phyloP scores from a whole-genome alignment of 2,797 vertebrate species.

The Phrynocephalus guinanensis region DNA sequence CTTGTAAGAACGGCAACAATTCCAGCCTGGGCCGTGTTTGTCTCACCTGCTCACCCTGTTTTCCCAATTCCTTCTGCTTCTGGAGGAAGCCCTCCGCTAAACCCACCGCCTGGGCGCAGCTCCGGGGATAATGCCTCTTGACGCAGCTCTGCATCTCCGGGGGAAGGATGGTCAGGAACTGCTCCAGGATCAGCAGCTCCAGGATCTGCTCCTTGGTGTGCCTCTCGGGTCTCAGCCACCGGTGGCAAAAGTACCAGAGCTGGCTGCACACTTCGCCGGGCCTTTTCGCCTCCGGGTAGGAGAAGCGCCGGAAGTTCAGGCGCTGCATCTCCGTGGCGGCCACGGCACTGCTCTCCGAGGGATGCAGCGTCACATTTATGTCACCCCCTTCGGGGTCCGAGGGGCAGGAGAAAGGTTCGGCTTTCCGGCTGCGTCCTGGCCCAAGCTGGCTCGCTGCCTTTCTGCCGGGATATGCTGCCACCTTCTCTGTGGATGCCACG shows the following conservation, averaged over 20 bases:
- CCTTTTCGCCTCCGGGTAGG: neutral
- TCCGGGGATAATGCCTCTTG: neutral
- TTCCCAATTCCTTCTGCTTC: neutral
- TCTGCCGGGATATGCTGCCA: neutral
- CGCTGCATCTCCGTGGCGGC: neutral
- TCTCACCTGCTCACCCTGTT: neutral
- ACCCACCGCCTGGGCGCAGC: neutral
- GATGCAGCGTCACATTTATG: rapidly evolving
- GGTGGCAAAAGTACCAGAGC: neutral
- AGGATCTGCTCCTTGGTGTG: slow-evolving; percentile 15
- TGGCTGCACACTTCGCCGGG: neutral
- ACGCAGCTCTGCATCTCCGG: slow-evolving; percentile 7
- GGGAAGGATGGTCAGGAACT: slow-evolving; percentile 10
- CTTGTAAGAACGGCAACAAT: too few relatives aligned
- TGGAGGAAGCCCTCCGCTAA: neutral
- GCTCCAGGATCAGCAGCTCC: slow-evolving; percentile 8
- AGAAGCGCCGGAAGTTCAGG: neutral
- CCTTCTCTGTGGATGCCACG: neutral
- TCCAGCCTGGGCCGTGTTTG: too few relatives aligned
- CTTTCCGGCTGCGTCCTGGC: neutral
- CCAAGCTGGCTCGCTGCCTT: neutral
- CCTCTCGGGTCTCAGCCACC: neutral
- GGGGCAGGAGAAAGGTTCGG: too few relatives aligned
- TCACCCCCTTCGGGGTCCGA: neutral
- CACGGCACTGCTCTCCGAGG: neutral